Conservation (phyloP, 2,113 vertebrate species). For the Eolophus roseicapilla region DNA sequence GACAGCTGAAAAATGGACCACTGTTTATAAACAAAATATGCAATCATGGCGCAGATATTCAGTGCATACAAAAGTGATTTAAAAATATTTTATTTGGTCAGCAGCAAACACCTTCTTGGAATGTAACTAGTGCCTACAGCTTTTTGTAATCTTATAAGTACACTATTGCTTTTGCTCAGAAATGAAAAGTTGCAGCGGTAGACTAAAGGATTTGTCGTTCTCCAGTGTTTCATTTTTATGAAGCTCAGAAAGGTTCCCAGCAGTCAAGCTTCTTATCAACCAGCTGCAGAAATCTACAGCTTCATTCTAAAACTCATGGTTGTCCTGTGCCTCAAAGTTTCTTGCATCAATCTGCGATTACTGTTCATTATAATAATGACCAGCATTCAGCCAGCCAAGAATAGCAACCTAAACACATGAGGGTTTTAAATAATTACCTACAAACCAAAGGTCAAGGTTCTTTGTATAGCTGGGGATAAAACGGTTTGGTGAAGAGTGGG, state of each 20-base stretch:
- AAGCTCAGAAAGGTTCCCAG: slow-evolving; percentile 14
- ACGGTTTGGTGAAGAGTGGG: not conserved
- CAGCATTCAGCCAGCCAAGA: not conserved
- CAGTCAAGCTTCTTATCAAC: slow-evolving; percentile 41
- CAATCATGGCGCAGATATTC: not conserved
- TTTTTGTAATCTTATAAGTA: slow-evolving; percentile 20
- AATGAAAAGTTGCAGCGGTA: not conserved
- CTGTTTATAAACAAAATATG: not conserved
- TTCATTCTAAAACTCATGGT: not conserved
- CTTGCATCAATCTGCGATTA: not conserved
- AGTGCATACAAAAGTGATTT: not conserved
- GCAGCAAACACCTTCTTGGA: not conserved
- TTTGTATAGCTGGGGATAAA: not conserved
- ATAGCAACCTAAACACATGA: not conserved
- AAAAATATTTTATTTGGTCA: not conserved
- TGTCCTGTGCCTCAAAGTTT: not conserved
- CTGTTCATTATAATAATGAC: not conserved
- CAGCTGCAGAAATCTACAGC: slow-evolving; percentile 16
- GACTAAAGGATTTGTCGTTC: slow-evolving; percentile 34
- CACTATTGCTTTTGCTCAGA: not conserved
- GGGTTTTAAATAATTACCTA: not conserved
- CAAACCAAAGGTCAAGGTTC: not conserved
- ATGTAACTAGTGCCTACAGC: not conserved
- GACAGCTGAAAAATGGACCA: not conserved
- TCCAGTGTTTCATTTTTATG: slow-evolving; percentile 33